Evolutionary conservation across 2,113 vertebrate genomes (phyloP).

Genomic region (Tapirus terrestris): DNA sequence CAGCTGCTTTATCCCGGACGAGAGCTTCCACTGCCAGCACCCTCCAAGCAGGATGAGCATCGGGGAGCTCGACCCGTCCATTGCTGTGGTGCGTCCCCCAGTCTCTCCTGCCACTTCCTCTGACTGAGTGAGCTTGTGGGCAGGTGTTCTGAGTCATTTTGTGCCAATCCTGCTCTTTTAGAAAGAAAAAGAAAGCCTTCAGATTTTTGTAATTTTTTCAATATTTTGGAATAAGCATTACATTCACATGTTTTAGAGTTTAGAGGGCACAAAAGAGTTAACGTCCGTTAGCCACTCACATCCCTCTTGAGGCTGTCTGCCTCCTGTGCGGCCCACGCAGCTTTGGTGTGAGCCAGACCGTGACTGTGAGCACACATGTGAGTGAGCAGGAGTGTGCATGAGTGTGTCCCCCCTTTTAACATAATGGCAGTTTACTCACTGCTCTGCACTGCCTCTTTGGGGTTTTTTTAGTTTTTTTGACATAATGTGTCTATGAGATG

Average conservation of each 20-base stretch:
- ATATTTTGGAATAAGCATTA: not conserved
- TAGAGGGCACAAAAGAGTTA: not conserved
- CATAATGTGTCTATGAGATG: too few relatives aligned
- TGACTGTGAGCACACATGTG: too few relatives aligned
- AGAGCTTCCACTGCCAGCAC: slow-evolving; percentile 98
- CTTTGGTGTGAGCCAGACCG: not conserved
- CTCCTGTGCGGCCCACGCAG: too few relatives aligned
- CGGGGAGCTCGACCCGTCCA: slow-evolving; percentile 97
- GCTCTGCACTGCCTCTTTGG: accelerated
- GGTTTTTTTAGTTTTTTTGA: not conserved
- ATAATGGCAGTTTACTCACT: too few relatives aligned
- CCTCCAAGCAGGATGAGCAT: slow-evolving; percentile 98
- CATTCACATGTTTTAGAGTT: accelerated
- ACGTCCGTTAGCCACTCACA: too few relatives aligned
- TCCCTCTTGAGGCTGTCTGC: too few relatives aligned
- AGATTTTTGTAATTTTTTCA: not conserved
- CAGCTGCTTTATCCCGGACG: slow-evolving; percentile 89
- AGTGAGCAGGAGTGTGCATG: too few relatives aligned
- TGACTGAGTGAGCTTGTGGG: accelerated
- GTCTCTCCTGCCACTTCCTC: accelerated
- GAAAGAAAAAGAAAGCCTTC: not conserved
- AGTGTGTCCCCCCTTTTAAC: too few relatives aligned
- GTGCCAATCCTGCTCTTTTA: not conserved
- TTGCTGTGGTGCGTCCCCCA: slow-evolving; percentile 91
- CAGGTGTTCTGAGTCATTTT: not conserved